A percentile compares a stretch with the other conserved stretches of the same genome.
phyloP scores from a whole-genome alignment of 2,797 vertebrate genomes.

The Buphagus erythrorhynchus region DNA sequence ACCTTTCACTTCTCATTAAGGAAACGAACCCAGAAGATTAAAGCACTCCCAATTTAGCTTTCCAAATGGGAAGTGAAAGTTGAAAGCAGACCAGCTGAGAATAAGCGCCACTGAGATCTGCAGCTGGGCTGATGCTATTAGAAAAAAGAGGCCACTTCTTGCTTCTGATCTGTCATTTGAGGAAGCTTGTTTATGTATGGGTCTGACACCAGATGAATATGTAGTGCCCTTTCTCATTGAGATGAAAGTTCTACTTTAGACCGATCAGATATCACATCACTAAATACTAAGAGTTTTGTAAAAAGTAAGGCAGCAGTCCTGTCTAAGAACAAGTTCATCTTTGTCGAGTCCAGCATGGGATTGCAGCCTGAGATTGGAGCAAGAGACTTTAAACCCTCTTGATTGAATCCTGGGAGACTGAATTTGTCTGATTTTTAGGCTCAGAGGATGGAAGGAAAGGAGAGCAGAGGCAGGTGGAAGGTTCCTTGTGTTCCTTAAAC shows the following conservation, averaged over 20 bases:
- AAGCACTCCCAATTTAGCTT: constrained; percentile 59
- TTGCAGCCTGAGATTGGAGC: neutral
- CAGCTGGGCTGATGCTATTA: constrained; percentile 56
- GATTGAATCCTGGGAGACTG: neutral
- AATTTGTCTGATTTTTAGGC: neutral
- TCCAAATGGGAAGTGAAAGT: constrained; percentile 64
- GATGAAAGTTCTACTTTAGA: constrained; percentile 43
- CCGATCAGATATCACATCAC: constrained; percentile 2
- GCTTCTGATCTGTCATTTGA: constrained; percentile 54
- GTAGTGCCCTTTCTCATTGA: constrained; percentile 46
- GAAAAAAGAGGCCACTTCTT: constrained; percentile 46
- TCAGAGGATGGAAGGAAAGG: neutral
- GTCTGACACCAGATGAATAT: constrained; percentile 48
- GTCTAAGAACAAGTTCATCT: neutral
- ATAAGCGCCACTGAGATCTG: constrained; percentile 53
- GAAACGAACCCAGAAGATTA: constrained; percentile 52
- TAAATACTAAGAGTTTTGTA: constrained; percentile 12
- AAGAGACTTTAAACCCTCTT: neutral
- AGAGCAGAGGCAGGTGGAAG: neutral
- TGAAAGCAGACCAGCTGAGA: constrained; percentile 70
- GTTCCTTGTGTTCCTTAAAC: neutral
- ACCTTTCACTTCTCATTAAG: constrained; percentile 67
- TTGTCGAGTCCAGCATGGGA: neutral
- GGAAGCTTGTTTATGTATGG: constrained; percentile 46
- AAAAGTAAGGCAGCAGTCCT: neutral